Evolutionary conservation across 2,888 invertebrate species (phyloP).

Genomic region (Andricus quercusramuli): DNA sequence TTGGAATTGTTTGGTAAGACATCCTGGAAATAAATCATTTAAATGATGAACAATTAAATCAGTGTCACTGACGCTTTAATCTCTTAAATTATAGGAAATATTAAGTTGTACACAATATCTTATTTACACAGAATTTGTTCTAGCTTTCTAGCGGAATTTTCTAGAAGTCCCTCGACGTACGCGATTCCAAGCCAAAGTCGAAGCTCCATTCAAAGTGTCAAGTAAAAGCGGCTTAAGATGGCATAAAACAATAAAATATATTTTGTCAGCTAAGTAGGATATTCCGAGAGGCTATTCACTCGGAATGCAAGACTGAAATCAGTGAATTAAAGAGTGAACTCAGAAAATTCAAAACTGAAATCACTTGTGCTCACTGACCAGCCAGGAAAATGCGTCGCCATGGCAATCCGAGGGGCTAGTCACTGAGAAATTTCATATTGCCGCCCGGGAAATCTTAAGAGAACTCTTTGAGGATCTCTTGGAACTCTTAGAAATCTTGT

Average conservation of each 20-base stretch:
- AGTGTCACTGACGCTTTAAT: slow-evolving; percentile 66
- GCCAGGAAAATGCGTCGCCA: too few relatives aligned
- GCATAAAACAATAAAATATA: slow-evolving; percentile 54
- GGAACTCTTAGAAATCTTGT: too few relatives aligned
- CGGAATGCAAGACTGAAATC: too few relatives aligned
- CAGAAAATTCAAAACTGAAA: too few relatives aligned
- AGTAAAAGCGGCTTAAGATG: slow-evolving; percentile 46
- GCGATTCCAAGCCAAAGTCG: slow-evolving; percentile 43
- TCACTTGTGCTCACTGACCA: too few relatives aligned
- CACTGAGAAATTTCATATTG: too few relatives aligned
- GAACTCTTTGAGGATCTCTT: too few relatives aligned
- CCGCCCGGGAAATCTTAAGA: too few relatives aligned
- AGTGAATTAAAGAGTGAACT: too few relatives aligned
- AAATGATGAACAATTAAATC: background rate
- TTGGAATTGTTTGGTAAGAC: too few relatives aligned
- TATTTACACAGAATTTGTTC: slow-evolving; percentile 69
- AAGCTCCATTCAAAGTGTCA: slow-evolving; percentile 46
- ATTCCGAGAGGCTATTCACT: background rate
- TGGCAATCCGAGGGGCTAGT: too few relatives aligned
- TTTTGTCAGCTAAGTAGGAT: slow-evolving; percentile 12
- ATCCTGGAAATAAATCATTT: background rate
- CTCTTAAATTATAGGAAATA: slow-evolving; percentile 74
- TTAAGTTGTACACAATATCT: slow-evolving; percentile 72
- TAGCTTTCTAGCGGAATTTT: slow-evolving; percentile 43
- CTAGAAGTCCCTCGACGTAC: slow-evolving; percentile 46